Conservation (phyloP, 2,888 invertebrate genomes). For the Anthophora plumipes region DNA sequence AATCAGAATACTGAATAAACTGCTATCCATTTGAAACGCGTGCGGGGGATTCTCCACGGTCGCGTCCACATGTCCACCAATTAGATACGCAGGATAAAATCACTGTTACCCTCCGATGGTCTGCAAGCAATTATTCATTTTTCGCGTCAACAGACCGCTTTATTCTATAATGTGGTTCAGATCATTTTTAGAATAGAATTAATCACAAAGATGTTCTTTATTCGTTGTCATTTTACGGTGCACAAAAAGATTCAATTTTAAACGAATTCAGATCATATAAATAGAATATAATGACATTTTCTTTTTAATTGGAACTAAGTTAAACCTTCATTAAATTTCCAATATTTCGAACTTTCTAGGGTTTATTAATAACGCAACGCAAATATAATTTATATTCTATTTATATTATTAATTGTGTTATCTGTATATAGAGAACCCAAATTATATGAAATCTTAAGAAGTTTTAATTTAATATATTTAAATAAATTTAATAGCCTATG, state of each 20-base stretch:
- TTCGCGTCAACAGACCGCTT: conserved; percentile 39
- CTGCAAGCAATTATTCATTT: conserved; percentile 57
- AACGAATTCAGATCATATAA: background rate
- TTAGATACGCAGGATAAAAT: conserved; percentile 72
- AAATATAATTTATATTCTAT: too few species aligned
- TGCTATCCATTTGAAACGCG: conserved; percentile 74
- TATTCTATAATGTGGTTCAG: conserved; percentile 20
- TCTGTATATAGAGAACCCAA: too few species aligned
- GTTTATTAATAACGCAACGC: too few species aligned
- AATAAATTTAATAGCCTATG: too few species aligned
- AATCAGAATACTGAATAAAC: conserved; percentile 71
- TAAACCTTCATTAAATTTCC: too few species aligned
- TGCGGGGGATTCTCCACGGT: conserved; percentile 76
- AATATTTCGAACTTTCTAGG: too few species aligned
- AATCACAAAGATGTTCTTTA: background rate
- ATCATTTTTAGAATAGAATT: conserved; percentile 26
- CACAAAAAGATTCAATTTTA: background rate
- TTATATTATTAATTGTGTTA: background rate
- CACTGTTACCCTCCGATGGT: conserved; percentile 51
- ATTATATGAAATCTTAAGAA: too few species aligned
- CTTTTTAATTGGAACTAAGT: too few species aligned
- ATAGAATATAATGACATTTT: too few species aligned
- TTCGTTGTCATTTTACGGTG: background rate
- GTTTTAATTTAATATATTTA: too few species aligned
- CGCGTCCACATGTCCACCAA: conserved; percentile 75